These are phyloP conservation scores for Lutraria rhynchaena DNA, from an alignment of 1,140 invertebrate species.

Conservation along the genomic window DNA sequence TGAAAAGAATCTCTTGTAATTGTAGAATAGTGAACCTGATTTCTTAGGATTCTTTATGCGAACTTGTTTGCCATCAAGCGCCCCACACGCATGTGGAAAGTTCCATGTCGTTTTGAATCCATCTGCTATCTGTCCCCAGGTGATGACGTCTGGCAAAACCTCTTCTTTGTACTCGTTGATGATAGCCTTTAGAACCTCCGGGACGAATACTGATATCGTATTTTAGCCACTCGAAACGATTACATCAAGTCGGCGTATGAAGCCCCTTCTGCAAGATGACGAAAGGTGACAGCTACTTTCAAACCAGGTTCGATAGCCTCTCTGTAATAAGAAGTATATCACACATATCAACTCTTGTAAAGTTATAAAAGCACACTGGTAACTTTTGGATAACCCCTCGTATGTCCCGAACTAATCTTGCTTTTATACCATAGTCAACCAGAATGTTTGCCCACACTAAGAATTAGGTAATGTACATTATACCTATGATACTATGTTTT, in stretches of 20 bases:
- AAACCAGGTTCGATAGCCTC: slow-evolving; percentile 91
- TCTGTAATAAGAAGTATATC: too few species aligned
- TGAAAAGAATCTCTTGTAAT: slow-evolving; percentile 60
- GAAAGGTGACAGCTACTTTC: slow-evolving; percentile 67
- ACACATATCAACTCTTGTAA: too few species aligned
- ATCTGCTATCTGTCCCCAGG: not conserved
- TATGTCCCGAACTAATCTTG: too few species aligned
- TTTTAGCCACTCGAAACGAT: not conserved
- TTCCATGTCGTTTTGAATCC: slow-evolving; percentile 42
- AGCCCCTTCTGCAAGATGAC: not conserved
- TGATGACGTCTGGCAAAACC: too few species aligned
- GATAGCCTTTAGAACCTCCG: not conserved
- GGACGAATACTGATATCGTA: too few species aligned
- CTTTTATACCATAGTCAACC: too few species aligned
- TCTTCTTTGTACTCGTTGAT: too few species aligned
- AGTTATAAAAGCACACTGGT: too few species aligned
- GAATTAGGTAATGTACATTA: too few species aligned
- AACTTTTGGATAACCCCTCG: too few species aligned
- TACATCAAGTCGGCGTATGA: slow-evolving; percentile 8
- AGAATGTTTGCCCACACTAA: too few species aligned
- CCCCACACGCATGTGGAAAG: slow-evolving; percentile 55
- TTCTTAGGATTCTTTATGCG: slow-evolving; percentile 31
- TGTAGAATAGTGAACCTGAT: slow-evolving; percentile 37
- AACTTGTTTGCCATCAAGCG: slow-evolving; percentile 58
- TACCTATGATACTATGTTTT: too few species aligned